Evolutionary conservation across 2,888 invertebrate genomes (phyloP), one percentile per base, ranked within the genome.

Genomic region (Nymphalis c-album): DNA sequence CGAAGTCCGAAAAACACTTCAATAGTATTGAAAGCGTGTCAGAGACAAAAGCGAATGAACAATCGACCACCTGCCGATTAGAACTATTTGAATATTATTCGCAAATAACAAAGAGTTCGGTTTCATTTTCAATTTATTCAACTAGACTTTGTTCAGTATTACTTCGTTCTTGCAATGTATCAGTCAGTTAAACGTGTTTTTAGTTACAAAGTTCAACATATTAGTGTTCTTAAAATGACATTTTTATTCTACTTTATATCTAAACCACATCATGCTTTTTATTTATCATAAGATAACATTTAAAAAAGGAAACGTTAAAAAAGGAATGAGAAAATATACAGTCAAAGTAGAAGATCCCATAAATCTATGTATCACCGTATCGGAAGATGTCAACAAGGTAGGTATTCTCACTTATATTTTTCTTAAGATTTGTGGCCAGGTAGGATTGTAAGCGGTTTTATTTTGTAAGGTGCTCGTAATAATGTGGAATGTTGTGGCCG

Each of bases 1-100:
- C 77, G 77, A 74, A 73, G 76, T 75, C 72, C 71, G 40, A 70
- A 68, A 70, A 73, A 77, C 64, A 74, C 71, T 73, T 70, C 67
- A 74, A 76, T 69, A 74, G 68, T 64, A 69, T 71, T 73, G 69
- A 70, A 71, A 79, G 86, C 26, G 18, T 47, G 22, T 13, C 51
- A 22, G 22, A 63, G 70, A 71, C 74, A 65, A 67, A 31, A 55
- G 58, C 51, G 35, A 40, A 47, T 65, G 51, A 72, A 87, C 84
- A 87, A 87, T 84, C 78, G 87, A 81, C 89, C 91, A 86, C 91
- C 91, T 86, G 87, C 83, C 71, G 90, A 82, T 85, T 73, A 71
- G 72, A 71, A 74, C 77, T 73, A 86, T 90, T 90, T 88, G 87
- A 87, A 91, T 90, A 89, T 87, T 88, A 88, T 91, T 90, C 83